These are phyloP conservation scores for Cyprinodon diabolis DNA, from an alignment of 2,797 vertebrate species.

Conservation along the genomic window DNA sequence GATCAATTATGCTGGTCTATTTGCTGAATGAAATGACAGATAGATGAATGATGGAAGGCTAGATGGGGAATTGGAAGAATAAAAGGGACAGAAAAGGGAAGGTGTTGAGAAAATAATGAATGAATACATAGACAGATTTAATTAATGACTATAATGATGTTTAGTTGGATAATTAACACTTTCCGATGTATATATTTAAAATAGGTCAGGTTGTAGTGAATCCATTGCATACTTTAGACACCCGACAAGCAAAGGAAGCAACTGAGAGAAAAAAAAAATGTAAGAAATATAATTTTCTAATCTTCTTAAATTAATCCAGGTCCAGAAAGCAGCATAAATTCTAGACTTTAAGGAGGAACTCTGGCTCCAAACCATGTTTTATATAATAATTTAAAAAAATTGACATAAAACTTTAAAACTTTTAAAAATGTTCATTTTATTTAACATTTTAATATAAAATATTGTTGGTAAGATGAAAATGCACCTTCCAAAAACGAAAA, in stretches of 20 bases:
- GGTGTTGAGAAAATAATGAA: not conserved
- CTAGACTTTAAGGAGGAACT: not conserved
- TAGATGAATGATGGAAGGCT: not conserved
- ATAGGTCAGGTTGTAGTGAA: not conserved
- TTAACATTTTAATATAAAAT: slow-evolving; percentile 45
- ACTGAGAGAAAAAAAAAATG: not conserved
- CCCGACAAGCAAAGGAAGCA: not conserved
- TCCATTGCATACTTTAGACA: not conserved
- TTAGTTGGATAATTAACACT: not conserved
- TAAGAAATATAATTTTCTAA: not conserved
- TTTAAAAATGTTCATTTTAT: slow-evolving; percentile 52
- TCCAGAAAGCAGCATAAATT: not conserved
- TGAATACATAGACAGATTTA: not conserved
- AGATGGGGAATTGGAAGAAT: not conserved
- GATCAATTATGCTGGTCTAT: not conserved
- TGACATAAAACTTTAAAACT: not conserved
- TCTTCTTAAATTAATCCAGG: not conserved
- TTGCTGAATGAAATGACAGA: not conserved
- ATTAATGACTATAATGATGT: not conserved
- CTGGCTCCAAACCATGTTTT: not conserved
- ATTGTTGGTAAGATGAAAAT: slow-evolving; percentile 22
- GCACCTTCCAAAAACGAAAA: not conserved
- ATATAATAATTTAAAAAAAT: not conserved
- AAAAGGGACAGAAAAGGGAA: not conserved
- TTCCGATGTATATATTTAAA: slow-evolving; percentile 1